phyloP scores from a whole-genome alignment of 2,888 invertebrate species.

The Rhamnusium bicolor region DNA sequence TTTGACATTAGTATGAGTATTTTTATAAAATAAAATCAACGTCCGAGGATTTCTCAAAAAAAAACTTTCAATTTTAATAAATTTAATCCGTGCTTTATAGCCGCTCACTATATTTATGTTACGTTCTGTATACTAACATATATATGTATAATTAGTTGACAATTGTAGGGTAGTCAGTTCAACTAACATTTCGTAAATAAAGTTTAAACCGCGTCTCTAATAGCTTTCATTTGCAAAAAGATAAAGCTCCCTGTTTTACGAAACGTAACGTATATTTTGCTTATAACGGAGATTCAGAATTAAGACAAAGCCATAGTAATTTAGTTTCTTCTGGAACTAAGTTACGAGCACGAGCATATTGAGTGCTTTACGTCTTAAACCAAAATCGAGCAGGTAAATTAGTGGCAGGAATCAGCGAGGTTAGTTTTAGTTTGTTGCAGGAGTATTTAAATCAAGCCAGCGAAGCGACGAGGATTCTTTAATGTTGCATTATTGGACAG shows the following conservation, averaged over 20 bases:
- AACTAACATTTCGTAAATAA: neutral
- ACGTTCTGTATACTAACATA: too few relatives aligned
- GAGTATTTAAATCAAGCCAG: slow-evolving; percentile 10
- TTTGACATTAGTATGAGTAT: too few relatives aligned
- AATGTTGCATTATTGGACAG: neutral
- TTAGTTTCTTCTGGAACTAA: slow-evolving; percentile 33
- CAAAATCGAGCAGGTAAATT: slow-evolving; percentile 2
- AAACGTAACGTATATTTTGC: neutral
- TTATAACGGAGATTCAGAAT: slow-evolving; percentile 32
- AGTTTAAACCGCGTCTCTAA: neutral
- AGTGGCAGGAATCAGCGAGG: slow-evolving; percentile 1
- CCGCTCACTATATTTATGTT: too few relatives aligned
- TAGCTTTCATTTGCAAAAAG: slow-evolving; percentile 5
- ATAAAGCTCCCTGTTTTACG: neutral
- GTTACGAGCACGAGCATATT: slow-evolving; percentile 2
- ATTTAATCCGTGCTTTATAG: too few relatives aligned
- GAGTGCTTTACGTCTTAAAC: slow-evolving; percentile 16
- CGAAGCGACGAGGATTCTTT: slow-evolving; percentile 1
- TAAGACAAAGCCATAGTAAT: slow-evolving; percentile 44
- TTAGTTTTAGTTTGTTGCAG: slow-evolving; percentile 13
- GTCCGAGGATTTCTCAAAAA: too few relatives aligned
- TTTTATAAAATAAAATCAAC: too few relatives aligned
- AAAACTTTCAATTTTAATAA: too few relatives aligned
- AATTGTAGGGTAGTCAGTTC: neutral
- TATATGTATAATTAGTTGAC: neutral